Evolutionary conservation across 2,888 invertebrate genomes (phyloP).

Genomic region (Hyposoter didymator): DNA sequence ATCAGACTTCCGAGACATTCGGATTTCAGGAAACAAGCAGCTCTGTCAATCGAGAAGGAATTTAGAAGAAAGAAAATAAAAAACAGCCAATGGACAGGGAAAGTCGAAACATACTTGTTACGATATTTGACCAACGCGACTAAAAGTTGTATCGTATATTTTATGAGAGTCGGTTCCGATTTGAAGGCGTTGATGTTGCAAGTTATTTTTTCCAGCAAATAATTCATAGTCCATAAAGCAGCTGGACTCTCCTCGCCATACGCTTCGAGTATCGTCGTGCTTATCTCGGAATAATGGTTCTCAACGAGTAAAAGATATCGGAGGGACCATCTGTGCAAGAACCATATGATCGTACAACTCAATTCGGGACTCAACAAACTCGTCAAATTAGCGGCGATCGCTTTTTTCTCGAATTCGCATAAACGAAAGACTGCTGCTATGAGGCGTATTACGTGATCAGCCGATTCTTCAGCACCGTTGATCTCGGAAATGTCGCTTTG

Average conservation of each 20-base stretch:
- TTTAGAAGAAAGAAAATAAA: constrained; percentile 36
- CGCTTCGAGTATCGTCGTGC: constrained; percentile 86
- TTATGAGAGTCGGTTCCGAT: constrained; percentile 87
- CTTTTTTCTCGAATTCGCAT: constrained; percentile 91
- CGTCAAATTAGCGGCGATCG: constrained; percentile 88
- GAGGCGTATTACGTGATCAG: constrained; percentile 86
- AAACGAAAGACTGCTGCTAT: constrained; percentile 90
- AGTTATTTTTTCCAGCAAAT: constrained; percentile 88
- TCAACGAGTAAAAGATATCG: constrained; percentile 88
- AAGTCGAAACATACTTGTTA: constrained; percentile 83
- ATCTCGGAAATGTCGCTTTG: constrained; percentile 80
- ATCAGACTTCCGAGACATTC: constrained; percentile 86
- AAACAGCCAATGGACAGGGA: constrained; percentile 27
- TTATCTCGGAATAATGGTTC: constrained; percentile 85
- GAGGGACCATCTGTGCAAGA: constrained; percentile 91
- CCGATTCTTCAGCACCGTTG: constrained; percentile 75
- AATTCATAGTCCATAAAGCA: constrained; percentile 87
- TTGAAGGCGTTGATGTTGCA: constrained; percentile 87
- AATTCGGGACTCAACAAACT: constrained; percentile 92
- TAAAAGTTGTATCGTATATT: constrained; percentile 88
- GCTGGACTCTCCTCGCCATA: constrained; percentile 89
- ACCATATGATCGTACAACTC: constrained; percentile 91
- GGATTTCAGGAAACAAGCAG: constrained; percentile 86
- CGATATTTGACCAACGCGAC: constrained; percentile 85
- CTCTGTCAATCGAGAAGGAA: constrained; percentile 81